Evolutionary conservation across 2,888 invertebrate genomes (phyloP), one percentile per base, ranked within the genome.

Genomic region (Cetonia aurata): DNA sequence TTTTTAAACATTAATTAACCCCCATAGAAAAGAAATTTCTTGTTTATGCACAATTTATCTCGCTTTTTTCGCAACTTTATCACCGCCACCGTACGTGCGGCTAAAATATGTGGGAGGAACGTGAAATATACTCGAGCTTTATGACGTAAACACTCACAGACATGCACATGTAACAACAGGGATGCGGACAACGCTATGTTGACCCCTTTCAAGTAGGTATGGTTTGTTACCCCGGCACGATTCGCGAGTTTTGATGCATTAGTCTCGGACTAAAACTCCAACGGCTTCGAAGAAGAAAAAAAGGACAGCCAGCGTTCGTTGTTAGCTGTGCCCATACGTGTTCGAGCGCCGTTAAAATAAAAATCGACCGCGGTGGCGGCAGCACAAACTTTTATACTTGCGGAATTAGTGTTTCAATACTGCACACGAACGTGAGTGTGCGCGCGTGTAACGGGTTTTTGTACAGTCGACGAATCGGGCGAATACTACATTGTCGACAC

Each of bases 171-270:
- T 56, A 37, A 25, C 25, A 8, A 56, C 37, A 37, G 57, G 19
- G 17, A 19, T 33, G 19, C 17, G 37, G 50, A 50, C 17, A 65
- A 50, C 19, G 9, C 50, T 50, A 33, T n/a, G 50, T 50, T 65
- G 50, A 52, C 62, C 62, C 33, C 50, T 37, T 50, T 65, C 50
- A 37, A 62, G 48, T 37, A 37, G 50, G 48, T 37, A 65, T 50
- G 62, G 62, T 65, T 65, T 65, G 62, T 65, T 65, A 31, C 48
- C 52, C 33, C 9, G 25, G 12, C 59, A 65, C 62, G 52, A 65
- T 13, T 46, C 50, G 41, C 50, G 48, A 37, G 19, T 65, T 65
- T 65, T 65, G 62, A 65, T 50, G 50, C 17, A 65, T 65, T 52
- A 50, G 50, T 65, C 62, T 41, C 50, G n/a, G 50, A 65, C 62